Percentiles rank a stretch among this genome's conserved stretches.
phyloP scores from a whole-genome alignment of 2,888 invertebrate species.

The Drosophila acutilabella region DNA sequence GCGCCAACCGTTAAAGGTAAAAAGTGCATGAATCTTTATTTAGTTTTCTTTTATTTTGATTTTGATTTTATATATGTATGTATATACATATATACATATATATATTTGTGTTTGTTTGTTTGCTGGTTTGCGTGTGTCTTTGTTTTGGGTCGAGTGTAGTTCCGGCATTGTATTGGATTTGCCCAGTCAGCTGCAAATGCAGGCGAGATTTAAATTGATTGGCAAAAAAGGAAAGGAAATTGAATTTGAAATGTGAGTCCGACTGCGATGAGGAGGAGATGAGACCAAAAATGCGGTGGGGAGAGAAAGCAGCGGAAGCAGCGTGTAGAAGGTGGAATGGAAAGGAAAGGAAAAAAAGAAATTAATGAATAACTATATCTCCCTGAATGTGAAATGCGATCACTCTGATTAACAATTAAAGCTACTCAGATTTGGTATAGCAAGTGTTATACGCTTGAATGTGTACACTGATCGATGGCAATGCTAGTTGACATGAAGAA shows the following conservation, averaged over 20 bases:
- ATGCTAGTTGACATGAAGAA: slow-evolving; percentile 21
- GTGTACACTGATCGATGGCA: background rate
- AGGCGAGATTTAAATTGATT: slow-evolving; percentile 72
- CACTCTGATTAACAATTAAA: background rate
- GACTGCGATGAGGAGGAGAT: background rate
- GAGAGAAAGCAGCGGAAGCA: background rate
- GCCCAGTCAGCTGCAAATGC: slow-evolving; percentile 55
- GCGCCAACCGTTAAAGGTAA: slow-evolving; percentile 49
- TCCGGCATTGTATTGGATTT: slow-evolving; percentile 68
- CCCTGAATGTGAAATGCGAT: slow-evolving; percentile 3
- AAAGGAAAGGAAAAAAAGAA: background rate
- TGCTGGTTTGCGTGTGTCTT: slow-evolving; percentile 39
- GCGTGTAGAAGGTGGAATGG: background rate
- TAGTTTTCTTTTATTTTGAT: slow-evolving; percentile 30
- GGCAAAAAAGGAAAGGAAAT: slow-evolving; percentile 71
- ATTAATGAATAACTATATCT: background rate
- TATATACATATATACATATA: no score
- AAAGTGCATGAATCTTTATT: slow-evolving; percentile 71
- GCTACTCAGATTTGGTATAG: background rate
- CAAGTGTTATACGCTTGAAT: slow-evolving; percentile 9
- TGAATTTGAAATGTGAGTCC: slow-evolving; percentile 64
- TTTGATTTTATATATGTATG: slow-evolving; percentile 1
- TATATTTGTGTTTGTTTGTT: background rate
- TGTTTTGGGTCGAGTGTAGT: slow-evolving; percentile 63
- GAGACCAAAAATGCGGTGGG: background rate